A percentile compares a stretch with the other conserved stretches of the same genome.
These are phyloP conservation scores for Gryon sp. DNA, from an alignment of 1,140 invertebrate species.

Conservation along the genomic window DNA sequence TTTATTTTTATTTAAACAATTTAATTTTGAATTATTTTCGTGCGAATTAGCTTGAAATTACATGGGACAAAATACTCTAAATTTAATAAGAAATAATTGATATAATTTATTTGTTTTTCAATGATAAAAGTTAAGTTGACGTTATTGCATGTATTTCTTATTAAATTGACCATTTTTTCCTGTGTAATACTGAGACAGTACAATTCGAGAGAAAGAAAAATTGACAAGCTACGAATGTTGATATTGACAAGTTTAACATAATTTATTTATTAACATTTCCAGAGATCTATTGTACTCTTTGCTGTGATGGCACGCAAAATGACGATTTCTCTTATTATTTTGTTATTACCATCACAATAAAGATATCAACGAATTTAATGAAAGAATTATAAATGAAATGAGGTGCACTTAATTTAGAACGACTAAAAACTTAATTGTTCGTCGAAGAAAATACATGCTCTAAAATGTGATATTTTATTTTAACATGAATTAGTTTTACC, in stretches of 20 bases:
- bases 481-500: constrained; percentile 16
- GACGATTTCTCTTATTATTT: neutral
- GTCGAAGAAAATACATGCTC: neutral
- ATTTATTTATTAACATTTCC: constrained; percentile 46
- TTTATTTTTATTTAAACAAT: too few relatives aligned
- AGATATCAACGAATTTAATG: constrained; percentile 6
- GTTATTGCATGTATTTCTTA: too few relatives aligned
- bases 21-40: neutral
- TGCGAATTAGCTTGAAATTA: neutral
- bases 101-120: too few relatives aligned
- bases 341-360: neutral
- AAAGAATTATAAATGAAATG: constrained; percentile 10
- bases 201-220: constrained; percentile 33
- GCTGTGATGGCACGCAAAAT: neutral
- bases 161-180: constrained; percentile 1
- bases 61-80: constrained; percentile 11
- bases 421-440: constrained; percentile 2
- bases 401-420: constrained; percentile 24
- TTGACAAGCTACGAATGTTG: constrained; percentile 42
- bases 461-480: constrained; percentile 46
- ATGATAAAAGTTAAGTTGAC: too few relatives aligned
- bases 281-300: constrained; percentile 33
- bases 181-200: constrained; percentile 29
- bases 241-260: constrained; percentile 45
- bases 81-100: too few relatives aligned